Evolutionary conservation across 2,888 invertebrate species (phyloP).

Genomic region (Rhingia rostrata): DNA sequence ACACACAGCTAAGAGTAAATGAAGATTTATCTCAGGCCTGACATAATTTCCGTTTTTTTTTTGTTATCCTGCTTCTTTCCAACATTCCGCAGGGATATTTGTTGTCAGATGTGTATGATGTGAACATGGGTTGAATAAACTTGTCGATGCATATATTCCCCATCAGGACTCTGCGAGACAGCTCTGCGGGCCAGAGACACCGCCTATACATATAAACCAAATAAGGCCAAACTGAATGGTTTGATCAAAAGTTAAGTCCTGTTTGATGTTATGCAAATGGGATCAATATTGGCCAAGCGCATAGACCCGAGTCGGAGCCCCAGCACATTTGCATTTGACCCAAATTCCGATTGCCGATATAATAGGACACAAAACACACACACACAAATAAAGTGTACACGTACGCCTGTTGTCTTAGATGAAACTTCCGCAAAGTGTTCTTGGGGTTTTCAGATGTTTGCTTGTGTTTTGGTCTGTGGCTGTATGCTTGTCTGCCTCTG

Average conservation of each 20-base stretch:
- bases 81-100: neutral
- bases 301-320: neutral
- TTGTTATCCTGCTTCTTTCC: too few relatives aligned
- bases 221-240: conserved; percentile 10
- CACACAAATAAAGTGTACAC: too few relatives aligned
- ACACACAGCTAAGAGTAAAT: conserved; percentile 42
- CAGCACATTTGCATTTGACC: conserved; percentile 40
- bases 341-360: conserved; percentile 35
- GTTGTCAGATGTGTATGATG: conserved; percentile 2
- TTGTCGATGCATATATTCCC: neutral
- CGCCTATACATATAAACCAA: neutral
- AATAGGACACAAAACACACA: conserved; percentile 15
- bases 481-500: conserved; percentile 32
- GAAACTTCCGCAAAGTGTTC: conserved; percentile 49
- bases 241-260: conserved; percentile 57
- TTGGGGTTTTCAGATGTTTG: conserved; percentile 40
- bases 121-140: conserved; percentile 25
- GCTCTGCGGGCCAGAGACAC: neutral
- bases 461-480: conserved; percentile 36
- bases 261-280: conserved; percentile 62
- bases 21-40: conserved; percentile 54
- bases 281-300: conserved; percentile 57
- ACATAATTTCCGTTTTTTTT: too few relatives aligned
- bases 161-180: neutral
- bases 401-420: conserved; percentile 27